Evolutionary conservation across 2,888 invertebrate species (phyloP).

Genomic region (Cantharis rustica): DNA sequence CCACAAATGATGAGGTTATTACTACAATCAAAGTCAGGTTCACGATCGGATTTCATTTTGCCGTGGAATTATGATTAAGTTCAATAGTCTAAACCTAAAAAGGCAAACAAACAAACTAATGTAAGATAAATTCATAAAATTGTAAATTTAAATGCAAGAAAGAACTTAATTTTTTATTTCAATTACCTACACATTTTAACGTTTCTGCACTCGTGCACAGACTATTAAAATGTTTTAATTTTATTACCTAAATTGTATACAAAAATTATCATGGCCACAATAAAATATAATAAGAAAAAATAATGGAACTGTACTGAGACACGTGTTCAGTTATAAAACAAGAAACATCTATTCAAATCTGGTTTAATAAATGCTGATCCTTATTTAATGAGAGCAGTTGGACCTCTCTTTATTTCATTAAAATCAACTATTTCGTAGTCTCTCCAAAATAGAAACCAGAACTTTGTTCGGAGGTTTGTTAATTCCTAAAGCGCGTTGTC

Average conservation of each 20-base stretch:
- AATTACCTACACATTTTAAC: not conserved
- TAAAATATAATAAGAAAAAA: constrained; percentile 40
- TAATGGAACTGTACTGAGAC: constrained; percentile 43
- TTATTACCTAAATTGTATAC: not conserved
- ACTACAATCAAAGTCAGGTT: not conserved
- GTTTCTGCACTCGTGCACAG: not conserved
- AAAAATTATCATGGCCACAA: constrained; percentile 35
- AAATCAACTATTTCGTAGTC: constrained; percentile 10
- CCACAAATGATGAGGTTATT: not conserved
- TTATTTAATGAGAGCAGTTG: constrained; percentile 31
- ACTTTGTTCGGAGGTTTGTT: constrained; percentile 44
- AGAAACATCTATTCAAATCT: constrained; percentile 46
- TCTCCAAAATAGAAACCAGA: constrained; percentile 11
- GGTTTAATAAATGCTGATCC: constrained; percentile 38
- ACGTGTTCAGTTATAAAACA: constrained; percentile 48
- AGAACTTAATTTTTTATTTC: not conserved
- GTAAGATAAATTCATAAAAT: not conserved
- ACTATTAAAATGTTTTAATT: not conserved
- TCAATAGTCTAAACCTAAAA: not conserved
- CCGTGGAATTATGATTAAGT: not conserved
- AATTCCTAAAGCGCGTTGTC: constrained; percentile 52
- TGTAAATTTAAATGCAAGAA: not conserved
- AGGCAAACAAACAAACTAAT: not conserved
- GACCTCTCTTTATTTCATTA: constrained; percentile 5
- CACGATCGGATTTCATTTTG: not conserved